Percentiles rank a stretch among this genome's conserved stretches.
Conservation (phyloP, 2,797 vertebrate species). For the Semotilus atromaculatus region DNA sequence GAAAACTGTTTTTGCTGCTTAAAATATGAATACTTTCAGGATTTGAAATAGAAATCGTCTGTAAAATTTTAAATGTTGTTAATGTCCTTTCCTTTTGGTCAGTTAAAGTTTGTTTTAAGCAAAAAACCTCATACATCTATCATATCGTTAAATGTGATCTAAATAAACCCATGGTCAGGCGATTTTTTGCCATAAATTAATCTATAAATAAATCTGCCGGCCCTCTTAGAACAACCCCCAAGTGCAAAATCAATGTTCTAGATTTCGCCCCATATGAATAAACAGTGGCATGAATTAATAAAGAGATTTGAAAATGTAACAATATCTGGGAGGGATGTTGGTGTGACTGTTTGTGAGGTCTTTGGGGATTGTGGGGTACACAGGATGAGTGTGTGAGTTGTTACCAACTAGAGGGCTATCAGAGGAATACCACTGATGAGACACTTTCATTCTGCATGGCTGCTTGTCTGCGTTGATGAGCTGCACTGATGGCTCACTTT, state of each 20-base stretch:
- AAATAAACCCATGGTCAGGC: conserved; percentile 42
- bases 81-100: not conserved
- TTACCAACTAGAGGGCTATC: conserved; percentile 38
- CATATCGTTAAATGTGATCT: conserved; percentile 33
- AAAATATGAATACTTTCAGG: not conserved
- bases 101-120: not conserved
- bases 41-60: not conserved
- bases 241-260: conserved; percentile 48
- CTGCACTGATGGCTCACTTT: conserved; percentile 58
- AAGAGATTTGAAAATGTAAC: conserved; percentile 46
- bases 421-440: conserved; percentile 42
- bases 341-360: conserved; percentile 22
- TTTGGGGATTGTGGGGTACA: conserved; percentile 25
- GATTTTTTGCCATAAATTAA: not conserved
- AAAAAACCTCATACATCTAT: conserved; percentile 20
- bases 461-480: conserved; percentile 57
- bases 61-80: not conserved
- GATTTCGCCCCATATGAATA: conserved; percentile 32
- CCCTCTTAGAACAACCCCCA: conserved; percentile 27
- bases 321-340: conserved; percentile 32
- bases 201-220: conserved; percentile 18
- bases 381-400: conserved; percentile 26
- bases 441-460: conserved; percentile 39
- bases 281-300: conserved; percentile 49
- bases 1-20: not conserved